phyloP scores from a whole-genome alignment of 2,797 vertebrate genomes.

The Amniataba percoides region DNA sequence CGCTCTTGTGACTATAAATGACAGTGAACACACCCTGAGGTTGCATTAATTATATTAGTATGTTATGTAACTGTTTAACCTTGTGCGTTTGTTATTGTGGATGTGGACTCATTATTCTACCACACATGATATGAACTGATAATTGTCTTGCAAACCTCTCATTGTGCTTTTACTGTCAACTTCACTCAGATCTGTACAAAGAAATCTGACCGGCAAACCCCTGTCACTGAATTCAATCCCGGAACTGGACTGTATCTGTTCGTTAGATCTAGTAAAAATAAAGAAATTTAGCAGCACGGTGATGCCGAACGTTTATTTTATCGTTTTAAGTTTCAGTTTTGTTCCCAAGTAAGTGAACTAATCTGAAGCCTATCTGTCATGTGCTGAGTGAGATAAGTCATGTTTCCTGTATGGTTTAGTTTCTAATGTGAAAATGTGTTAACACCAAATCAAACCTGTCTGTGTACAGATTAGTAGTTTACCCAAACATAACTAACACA shows the following conservation, averaged over 20 bases:
- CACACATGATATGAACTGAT: not conserved
- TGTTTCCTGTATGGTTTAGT: fast-evolving
- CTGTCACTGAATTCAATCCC: not conserved
- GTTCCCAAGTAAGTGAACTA: not conserved
- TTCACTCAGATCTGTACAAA: not conserved
- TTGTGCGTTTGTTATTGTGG: not conserved
- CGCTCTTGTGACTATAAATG: not conserved
- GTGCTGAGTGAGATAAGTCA: not conserved
- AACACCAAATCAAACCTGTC: not conserved
- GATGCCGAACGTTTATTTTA: not conserved
- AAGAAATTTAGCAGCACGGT: not conserved
- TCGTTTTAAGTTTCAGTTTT: slow-evolving; percentile 44
- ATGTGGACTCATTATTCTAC: not conserved
- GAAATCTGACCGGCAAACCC: not conserved
- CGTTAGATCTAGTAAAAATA: not conserved
- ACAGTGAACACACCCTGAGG: not conserved
- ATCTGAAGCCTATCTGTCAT: too few species aligned
- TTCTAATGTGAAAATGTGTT: not conserved
- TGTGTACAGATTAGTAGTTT: not conserved
- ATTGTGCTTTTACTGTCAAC: too few species aligned
- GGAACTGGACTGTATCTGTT: not conserved
- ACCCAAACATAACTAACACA: not conserved
- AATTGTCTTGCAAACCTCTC: not conserved
- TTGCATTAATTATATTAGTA: not conserved
- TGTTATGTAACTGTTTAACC: too few species aligned